Evolutionary conservation across 1,140 invertebrate species (phyloP).

Genomic region (Saccostrea echinata): DNA sequence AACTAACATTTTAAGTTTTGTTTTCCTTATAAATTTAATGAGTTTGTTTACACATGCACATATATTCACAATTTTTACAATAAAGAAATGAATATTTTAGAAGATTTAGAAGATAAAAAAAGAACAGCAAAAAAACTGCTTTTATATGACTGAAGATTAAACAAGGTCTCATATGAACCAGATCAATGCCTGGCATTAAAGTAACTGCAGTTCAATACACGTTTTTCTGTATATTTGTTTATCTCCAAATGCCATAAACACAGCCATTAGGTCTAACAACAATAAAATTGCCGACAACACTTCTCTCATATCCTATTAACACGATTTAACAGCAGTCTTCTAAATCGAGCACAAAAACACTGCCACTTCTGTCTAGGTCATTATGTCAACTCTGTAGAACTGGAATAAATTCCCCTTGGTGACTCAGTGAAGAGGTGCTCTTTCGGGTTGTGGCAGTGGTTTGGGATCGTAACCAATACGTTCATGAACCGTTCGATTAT

Average conservation of each 20-base stretch:
- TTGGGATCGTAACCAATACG: constrained; percentile 84
- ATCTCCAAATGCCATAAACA: not conserved
- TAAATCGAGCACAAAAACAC: not conserved
- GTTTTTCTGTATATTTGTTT: no score
- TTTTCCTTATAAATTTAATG: no score
- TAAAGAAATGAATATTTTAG: no score
- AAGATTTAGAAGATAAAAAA: no score
- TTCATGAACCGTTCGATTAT: constrained; percentile 83
- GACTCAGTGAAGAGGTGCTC: not conserved
- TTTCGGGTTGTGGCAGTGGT: constrained; percentile 64
- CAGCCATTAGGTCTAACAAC: not conserved
- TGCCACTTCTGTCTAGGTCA: not conserved
- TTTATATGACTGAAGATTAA: no score
- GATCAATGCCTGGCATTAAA: no score
- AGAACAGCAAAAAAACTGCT: no score
- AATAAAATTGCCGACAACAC: not conserved
- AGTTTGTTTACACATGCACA: no score
- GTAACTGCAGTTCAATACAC: no score
- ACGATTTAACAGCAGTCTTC: not conserved
- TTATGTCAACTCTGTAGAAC: not conserved
- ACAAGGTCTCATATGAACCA: no score
- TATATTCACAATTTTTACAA: no score
- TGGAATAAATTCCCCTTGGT: not conserved
- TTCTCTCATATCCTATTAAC: not conserved
- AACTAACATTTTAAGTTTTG: no score